Evolutionary conservation across 1,140 invertebrate species (phyloP), one percentile per base, ranked within the genome.

Genomic region (Periplaneta americana): DNA sequence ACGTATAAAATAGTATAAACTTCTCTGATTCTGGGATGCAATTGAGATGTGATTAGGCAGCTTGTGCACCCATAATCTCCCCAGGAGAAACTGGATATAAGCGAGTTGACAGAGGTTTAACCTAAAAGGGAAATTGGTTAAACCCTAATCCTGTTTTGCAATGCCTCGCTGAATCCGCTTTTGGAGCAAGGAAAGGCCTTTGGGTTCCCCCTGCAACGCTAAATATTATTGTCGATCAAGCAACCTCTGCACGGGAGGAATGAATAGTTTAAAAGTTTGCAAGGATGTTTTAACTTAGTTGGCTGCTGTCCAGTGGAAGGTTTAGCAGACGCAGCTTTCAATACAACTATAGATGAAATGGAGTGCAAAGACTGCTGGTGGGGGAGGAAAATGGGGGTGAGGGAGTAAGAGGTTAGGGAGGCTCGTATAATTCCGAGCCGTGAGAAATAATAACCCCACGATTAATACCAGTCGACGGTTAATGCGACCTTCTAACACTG

Each of bases 91-190:
- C 48, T 66, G 48, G 48, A 66, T 66, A 66, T 66, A 66, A 66
- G 48, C 48, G 48, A 66, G 48, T 66, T 66, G 48, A 66, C 48
- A 36, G 77, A 78, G 77, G 77, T 78, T 78, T 78, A 78, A 48
- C 11, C 11, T 37, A 37, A 78, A 78, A 48, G 77, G 77, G 39
- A 78, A 78, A 78, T 78, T 78, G 77, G 77, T 78, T 78, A 78
- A 78, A 78, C 35, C 35, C 35, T 78, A 78, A 78, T 78, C 77
- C 77, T 78, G 77, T 78, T 78, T 78, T 36, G 77, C 35, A 78
- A 78, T 78, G 77, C 77, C 39, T 22, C 77, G 28, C 77, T 78
- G 77, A 78, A 48, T 78, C 48, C 48, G 2, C 48, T 66, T 66
- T 66, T 66, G 28, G 48, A 66, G 10, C 48, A 66, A 17, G 35